Conservation (phyloP, 2,888 invertebrate species). For the Meganola albula region DNA sequence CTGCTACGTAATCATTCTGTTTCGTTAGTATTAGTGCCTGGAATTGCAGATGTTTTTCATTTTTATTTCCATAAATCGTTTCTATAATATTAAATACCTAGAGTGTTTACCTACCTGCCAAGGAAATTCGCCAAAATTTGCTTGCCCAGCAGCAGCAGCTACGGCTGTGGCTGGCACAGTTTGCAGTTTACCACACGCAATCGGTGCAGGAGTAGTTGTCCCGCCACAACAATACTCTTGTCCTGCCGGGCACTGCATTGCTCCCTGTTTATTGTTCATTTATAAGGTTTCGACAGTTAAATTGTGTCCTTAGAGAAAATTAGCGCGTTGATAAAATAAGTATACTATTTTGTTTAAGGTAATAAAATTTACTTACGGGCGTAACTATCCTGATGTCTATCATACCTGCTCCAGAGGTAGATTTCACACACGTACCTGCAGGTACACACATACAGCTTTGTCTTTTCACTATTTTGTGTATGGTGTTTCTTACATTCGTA, state of each 20-base stretch:
- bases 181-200: constrained; percentile 68
- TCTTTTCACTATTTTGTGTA: constrained; percentile 51
- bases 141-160: constrained; percentile 69
- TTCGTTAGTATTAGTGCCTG: constrained; percentile 76
- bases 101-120: constrained; percentile 81
- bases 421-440: constrained; percentile 50
- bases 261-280: constrained; percentile 20
- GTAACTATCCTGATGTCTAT: constrained; percentile 80
- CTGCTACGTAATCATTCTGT: constrained; percentile 82
- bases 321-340: too few relatives aligned
- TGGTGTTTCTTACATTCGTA: constrained; percentile 11
- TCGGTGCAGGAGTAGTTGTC: constrained; percentile 24
- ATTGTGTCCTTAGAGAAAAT: too few relatives aligned
- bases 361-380: constrained; percentile 63
- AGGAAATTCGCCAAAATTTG: constrained; percentile 83
- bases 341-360: too few relatives aligned
- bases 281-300: constrained; percentile 4
- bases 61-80: too few relatives aligned
- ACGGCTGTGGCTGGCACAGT: constrained; percentile 48
- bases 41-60: too few relatives aligned
- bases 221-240: constrained; percentile 63
- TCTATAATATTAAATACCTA: too few relatives aligned
- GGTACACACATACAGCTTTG: constrained; percentile 64
- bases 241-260: constrained; percentile 51
- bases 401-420: constrained; percentile 70